Evolutionary conservation across 2,888 invertebrate genomes (phyloP).

Genomic region (Luperina testacea): DNA sequence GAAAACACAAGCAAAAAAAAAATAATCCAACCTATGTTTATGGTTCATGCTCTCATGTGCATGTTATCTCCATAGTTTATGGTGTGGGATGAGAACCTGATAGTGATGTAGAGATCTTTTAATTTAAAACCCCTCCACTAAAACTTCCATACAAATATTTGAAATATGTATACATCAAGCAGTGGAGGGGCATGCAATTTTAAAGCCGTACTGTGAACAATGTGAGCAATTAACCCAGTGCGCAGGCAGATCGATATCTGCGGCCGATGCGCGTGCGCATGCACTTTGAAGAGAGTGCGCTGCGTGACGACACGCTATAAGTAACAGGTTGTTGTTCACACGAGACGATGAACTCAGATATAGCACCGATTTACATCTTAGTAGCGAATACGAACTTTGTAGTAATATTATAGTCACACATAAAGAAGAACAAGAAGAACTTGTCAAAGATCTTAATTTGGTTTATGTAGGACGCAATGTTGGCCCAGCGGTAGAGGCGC

Average conservation of each 20-base stretch:
- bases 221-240: constrained; percentile 55
- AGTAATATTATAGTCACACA: background rate
- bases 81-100: background rate
- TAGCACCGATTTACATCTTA: constrained; percentile 8
- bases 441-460: background rate
- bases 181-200: background rate
- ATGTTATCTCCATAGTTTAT: constrained; percentile 12
- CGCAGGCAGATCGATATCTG: constrained; percentile 54
- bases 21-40: background rate
- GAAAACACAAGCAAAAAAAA: constrained; percentile 7
- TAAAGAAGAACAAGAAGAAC: background rate
- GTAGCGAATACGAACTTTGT: background rate
- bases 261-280: constrained; percentile 41
- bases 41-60: background rate
- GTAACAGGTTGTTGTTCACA: constrained; percentile 35
- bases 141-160: background rate
- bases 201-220: constrained; percentile 12
- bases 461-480: background rate
- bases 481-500: background rate
- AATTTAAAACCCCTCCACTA: background rate
- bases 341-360: constrained; percentile 22
- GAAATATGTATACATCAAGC: background rate
- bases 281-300: constrained; percentile 41
- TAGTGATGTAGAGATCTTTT: constrained; percentile 1
- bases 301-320: constrained; percentile 46